Evolutionary conservation across 2,888 invertebrate species (phyloP), one percentile per base, ranked within the genome.

Genomic region (Leptopilina myrica): DNA sequence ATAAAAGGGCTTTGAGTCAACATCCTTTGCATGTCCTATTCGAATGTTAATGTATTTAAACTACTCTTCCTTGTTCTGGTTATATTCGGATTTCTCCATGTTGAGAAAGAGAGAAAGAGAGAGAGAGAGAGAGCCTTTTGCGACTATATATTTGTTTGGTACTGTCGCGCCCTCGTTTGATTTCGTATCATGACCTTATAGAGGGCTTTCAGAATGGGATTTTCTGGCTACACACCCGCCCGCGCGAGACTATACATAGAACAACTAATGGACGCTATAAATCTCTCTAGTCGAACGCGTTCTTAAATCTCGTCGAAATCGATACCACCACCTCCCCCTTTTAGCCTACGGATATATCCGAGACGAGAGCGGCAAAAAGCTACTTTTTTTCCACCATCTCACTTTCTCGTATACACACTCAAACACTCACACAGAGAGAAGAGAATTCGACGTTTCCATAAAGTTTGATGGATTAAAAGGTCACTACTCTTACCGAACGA

Each of bases 191-290:
- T 81, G 78, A 80, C 83, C 83, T 81, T 83, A 81, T 83, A 83
- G 33, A 33, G 76, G 81, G 80, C 76, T 66, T 49, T 59, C 46
- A 76, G 79, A 78, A 76, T 77, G 75, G 78, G 79, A 81, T 83
- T 83, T 59, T 73, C 56, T 73, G 56, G 56, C 56, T 73, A 33
- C 56, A 73, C 49, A 49, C 49, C 49, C 49, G 49, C 49, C 11
- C 49, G 49, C 49, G 43, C 43, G 43, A 43, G 49, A 49, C 26
- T 69, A 69, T 69, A 69, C 69, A 69, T 26, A 69, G 69, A 53
- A 73, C 33, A 79, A 81, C 85, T 85, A 85, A 85, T 85, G 85
- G 85, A 84, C 82, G 79, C 79, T 78, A 84, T 84, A 84, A 85
- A 84, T 85, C 84, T 80, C 76, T 79, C 49, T 78, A 80, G 79